phyloP scores from a whole-genome alignment of 2,888 invertebrate species.

The Callimorpha dominula region DNA sequence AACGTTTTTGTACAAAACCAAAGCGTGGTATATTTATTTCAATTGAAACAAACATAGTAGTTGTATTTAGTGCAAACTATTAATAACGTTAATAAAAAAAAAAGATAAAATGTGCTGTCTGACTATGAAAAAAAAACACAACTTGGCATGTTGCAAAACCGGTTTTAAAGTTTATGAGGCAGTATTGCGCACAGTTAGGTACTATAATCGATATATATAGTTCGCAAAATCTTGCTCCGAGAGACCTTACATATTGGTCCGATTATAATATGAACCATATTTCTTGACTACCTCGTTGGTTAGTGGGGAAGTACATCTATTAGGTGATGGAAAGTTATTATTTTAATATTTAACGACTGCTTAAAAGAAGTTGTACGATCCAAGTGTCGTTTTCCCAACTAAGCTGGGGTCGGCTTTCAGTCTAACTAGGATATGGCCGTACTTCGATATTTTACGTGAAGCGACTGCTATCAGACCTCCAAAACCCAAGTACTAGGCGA shows the following conservation, averaged over 20 bases:
- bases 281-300: too few species aligned
- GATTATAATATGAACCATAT: not conserved
- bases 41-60: slow-evolving; percentile 34
- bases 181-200: slow-evolving; percentile 55
- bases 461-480: too few species aligned
- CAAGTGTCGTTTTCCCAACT: too few species aligned
- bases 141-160: slow-evolving; percentile 60
- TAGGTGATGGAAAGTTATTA: too few species aligned
- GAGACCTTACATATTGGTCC: not conserved
- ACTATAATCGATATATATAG: slow-evolving; percentile 36
- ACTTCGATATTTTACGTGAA: too few species aligned
- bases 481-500: too few species aligned
- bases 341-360: too few species aligned
- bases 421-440: too few species aligned
- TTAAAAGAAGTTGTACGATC: too few species aligned
- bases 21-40: slow-evolving; percentile 25
- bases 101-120: slow-evolving; percentile 49
- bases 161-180: slow-evolving; percentile 57
- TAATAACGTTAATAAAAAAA: slow-evolving; percentile 49
- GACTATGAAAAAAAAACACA: slow-evolving; percentile 50
- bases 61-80: slow-evolving; percentile 48
- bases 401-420: too few species aligned
- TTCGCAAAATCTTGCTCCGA: not conserved
- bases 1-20: not conserved
- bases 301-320: too few species aligned